phyloP scores from a whole-genome alignment of 2,113 vertebrate species.

The Poicephalus meyeri region DNA sequence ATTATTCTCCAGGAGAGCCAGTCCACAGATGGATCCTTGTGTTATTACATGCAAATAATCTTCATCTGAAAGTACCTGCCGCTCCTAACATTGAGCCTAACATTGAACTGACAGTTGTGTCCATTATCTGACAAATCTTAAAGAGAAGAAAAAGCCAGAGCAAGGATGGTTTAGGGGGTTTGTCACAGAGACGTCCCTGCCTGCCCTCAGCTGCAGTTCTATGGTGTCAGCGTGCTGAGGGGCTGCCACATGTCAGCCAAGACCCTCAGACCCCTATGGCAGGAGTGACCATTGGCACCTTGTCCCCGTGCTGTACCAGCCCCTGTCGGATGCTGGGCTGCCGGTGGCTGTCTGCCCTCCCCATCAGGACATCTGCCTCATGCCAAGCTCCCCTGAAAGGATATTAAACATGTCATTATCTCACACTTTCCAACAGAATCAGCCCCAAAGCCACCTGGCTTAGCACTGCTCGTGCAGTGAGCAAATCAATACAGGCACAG shows the following conservation, averaged over 20 bases:
- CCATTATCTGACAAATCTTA: neutral
- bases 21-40: neutral
- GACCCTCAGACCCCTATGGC: fast-evolving
- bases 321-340: neutral
- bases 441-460: neutral
- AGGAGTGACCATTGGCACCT: fast-evolving
- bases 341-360: neutral
- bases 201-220: neutral
- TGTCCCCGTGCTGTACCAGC: neutral
- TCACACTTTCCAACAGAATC: neutral
- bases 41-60: neutral
- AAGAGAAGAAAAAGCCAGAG: neutral
- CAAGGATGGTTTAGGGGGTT: neutral
- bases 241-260: fast-evolving
- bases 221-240: neutral
- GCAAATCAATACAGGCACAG: neutral
- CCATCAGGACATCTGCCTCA: neutral
- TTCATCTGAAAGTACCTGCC: neutral
- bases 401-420: neutral
- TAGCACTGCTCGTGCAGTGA: neutral
- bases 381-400: neutral
- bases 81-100: neutral
- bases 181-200: neutral
- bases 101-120: neutral
- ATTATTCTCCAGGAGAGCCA: neutral